Evolutionary conservation across 2,113 vertebrate genomes (phyloP).

Genomic region (Crotalus helleri): DNA sequence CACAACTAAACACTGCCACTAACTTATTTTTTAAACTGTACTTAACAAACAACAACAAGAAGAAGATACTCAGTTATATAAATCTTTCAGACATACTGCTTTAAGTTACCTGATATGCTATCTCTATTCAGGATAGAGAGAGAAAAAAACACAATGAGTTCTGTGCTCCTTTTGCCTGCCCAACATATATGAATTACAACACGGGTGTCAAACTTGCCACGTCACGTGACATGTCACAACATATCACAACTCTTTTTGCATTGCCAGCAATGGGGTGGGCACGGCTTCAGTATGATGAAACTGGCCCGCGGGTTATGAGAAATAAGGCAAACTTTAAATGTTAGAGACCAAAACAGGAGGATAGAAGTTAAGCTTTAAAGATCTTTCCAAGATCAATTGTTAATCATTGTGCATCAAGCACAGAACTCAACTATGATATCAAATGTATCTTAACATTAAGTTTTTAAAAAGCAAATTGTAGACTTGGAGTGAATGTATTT

Average conservation of each 20-base stretch:
- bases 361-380: neutral
- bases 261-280: too few species aligned
- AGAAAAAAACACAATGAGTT: neutral
- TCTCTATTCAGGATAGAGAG: neutral
- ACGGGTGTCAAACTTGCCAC: too few species aligned
- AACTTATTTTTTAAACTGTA: neutral
- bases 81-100: neutral
- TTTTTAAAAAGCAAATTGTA: neutral
- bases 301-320: neutral
- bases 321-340: neutral
- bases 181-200: neutral
- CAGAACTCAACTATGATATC: neutral
- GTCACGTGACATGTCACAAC: too few species aligned
- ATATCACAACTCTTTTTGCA: too few species aligned
- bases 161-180: neutral
- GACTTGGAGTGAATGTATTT: neutral
- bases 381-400: neutral
- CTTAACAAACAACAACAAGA: neutral
- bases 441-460: neutral
- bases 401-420: neutral
- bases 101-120: neutral
- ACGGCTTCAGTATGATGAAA: too few species aligned
- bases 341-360: neutral
- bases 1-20: neutral
- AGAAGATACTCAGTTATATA: neutral